Base-by-base conservation (phyloP, 1,140 invertebrate genomes). In the Drosophila ogumai region DNA sequence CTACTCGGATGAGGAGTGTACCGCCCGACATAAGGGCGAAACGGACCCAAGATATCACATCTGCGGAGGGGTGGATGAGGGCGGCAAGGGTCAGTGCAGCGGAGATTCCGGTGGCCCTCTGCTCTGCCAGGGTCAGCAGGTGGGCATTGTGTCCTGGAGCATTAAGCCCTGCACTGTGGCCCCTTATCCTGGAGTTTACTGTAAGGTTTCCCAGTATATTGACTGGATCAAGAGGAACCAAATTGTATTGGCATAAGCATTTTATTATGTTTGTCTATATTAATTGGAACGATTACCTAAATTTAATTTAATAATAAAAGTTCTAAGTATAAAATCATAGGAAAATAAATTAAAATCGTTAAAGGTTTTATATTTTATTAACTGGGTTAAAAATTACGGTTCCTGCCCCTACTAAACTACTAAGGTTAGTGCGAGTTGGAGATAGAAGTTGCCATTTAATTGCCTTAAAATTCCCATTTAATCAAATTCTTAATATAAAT, bases 61-160 rank as follows among this genome's bases (percentile, higher is more conserved):
- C 58, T 93, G 93, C 56, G 91, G 91, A 2, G 93, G 93, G 7
- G 81, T 93, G 17, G 80, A 86, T 64, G 93, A 91, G 46, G 93
- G 93, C 3, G 92, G 93, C 22, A 93, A 93, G 74, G 93, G 93
- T 19, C 93, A 93, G 64, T 93, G 93, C 79, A 93, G 86, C 46
- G 93, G 93, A 2, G 93, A 93, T 57, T 93, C 92, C 0, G 93
- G 93, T 13, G 93, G 93, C 10, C 93, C 93, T 0, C 71, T 94
- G 0, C 17, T 93, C 13, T 80, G 79, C 13, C 58, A 90, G 9
- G 88, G 82, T 1, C 32, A 55, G 10, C 91, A 93, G 67, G 84
- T 91, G 38, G 93, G 93, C 10, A 91, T 93, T 25, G 93, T 93
- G 32, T 93, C 93, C 9, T 93, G 93, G 93, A 93, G 93, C 40